These are phyloP conservation scores for Acanthopagrus latus DNA, from an alignment of 2,797 vertebrate species.

Conservation along the genomic window DNA sequence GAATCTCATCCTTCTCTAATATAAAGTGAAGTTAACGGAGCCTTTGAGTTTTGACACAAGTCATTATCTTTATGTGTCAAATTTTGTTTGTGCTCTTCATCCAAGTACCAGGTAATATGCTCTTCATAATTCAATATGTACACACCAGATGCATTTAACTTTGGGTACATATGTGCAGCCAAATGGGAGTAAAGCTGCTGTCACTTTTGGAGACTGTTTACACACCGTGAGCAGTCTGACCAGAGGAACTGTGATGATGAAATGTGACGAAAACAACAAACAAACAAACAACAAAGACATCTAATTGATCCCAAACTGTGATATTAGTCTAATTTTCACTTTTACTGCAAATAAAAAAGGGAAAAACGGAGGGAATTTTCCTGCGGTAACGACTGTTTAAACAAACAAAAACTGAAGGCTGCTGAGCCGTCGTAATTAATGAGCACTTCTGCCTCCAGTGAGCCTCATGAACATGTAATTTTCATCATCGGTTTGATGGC, in stretches of 20 bases:
- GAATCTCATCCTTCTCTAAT: constrained; percentile 49
- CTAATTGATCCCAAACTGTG: background rate
- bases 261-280: constrained; percentile 1
- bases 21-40: constrained; percentile 36
- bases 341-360: constrained; percentile 22
- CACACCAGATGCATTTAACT: background rate
- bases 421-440: constrained; percentile 40
- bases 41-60: constrained; percentile 46
- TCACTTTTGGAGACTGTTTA: constrained; percentile 20
- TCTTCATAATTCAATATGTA: constrained; percentile 16
- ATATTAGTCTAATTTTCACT: background rate
- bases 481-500: constrained; percentile 55
- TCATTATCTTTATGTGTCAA: constrained; percentile 38
- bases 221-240: background rate
- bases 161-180: background rate
- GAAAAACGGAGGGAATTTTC: background rate
- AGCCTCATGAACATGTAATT: constrained; percentile 51
- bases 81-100: constrained; percentile 15
- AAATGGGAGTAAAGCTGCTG: constrained; percentile 16
- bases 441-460: constrained; percentile 39
- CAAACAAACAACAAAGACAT: constrained; percentile 1
- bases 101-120: constrained; percentile 9
- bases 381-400: constrained; percentile 6
- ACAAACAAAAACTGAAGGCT: constrained; percentile 34
- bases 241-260: constrained; percentile 10